Base-by-base conservation (phyloP, 2,113 vertebrate genomes). In the Alethe diademata region DNA sequence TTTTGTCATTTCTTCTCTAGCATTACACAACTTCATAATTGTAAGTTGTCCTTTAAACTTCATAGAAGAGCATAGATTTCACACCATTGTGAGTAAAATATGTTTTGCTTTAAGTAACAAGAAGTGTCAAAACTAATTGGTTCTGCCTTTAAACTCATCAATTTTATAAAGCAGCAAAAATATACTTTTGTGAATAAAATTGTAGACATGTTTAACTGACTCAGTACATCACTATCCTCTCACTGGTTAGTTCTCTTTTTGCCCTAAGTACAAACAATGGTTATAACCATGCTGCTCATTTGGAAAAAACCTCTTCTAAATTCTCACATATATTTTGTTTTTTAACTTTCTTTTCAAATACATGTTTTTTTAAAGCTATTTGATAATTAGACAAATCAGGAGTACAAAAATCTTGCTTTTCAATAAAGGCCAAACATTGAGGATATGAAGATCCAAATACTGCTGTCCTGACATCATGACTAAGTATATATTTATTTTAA, bases 381-480 rank as follows among this genome's bases (percentile, higher is more conserved):
- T 95, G 51, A 91, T 95, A 97, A 83, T 93, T 69, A 79, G 51
- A 64, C 75, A 80, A 92, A 16, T 92, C 76, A 75, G 76, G 73
- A 84, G 12, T 38, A 88, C 2, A n/a, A 78, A 64, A 92, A 60
- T 53, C 51, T 72, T 97, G 23, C 33, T 93, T 91, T 62, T 95
- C 40, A 45, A 80, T 47, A 50, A 58, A 19, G 23, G 48, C n/a
- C 10, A 89, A 70, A 33, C 15, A 50, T 19, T 62, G 28, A 94
- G 91, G 82, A 82, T 38, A n/a, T 78, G 54, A 97, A 91, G 93
- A 95, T 65, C 76, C 90, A 95, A 97, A 97, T 61, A 66, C 90
- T 75, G 9, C 54, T 78, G 78, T 93, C 23, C 51, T 88, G 81
- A 62, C 26, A 74, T 50, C 40, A 58, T 17, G 40, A 65, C 71